Base-by-base conservation (phyloP, 2,797 vertebrate species). In the Pelobates cultripes region DNA sequence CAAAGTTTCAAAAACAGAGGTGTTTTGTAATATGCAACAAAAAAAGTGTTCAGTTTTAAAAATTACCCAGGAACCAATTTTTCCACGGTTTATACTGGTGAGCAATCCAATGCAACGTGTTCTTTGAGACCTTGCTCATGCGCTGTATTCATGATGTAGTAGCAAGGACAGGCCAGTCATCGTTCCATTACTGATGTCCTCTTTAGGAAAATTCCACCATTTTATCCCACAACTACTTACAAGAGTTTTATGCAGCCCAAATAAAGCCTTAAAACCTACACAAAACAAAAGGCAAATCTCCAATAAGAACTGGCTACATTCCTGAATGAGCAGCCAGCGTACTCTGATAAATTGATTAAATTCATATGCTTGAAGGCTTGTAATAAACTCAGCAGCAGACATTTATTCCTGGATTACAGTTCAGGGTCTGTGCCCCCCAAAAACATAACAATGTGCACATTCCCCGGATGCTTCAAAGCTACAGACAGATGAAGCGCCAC, bases 391-490 rank as follows among this genome's bases (percentile, higher is more conserved):
- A 43, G 43, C 76, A 70, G 70, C 64, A 67, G 14, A 83, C 81
- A 78, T 70, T 75, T 70, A 79, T 74, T 79, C 77, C 66, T 28
- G 77, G 71, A 83, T 83, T 83, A 83, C 75, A 8, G 75, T 41
- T 67, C 70, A 61, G 63, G 72, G 73, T 45, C 81, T 43, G 76
- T 42, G 63, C 47, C 81, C 81, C 70, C 71, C 74, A 60, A 66
- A 79, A 70, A 64, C 3, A 17, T 8, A 75, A 83, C 71, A 83
- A 55, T 61, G 73, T 47, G 28, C 43, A 47, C 82, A 83, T 83
- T 83, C 82, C 67, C 72, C 45, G 66, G 55, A 79, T 83, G 72
- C 72, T 79, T 71, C 42, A 28, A 47, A 79, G 64, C 81, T 51
- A n/a, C 53, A 74, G 74, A 63, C 76, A 78, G 70, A 78, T 83